Conservation (phyloP, 2,888 invertebrate genomes). For the Choristoneura rosaceana region DNA sequence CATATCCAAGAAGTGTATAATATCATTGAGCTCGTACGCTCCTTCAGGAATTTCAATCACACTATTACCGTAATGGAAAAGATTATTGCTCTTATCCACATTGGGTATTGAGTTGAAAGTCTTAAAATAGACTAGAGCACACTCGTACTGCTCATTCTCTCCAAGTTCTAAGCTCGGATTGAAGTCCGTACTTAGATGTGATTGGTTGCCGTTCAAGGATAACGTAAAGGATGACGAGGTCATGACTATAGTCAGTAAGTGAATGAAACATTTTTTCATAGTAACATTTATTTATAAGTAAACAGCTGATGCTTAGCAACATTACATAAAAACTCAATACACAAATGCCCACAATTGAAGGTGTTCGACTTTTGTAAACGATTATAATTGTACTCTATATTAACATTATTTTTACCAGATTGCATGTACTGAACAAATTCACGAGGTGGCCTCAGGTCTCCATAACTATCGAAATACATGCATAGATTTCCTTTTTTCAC, state of each 20-base stretch:
- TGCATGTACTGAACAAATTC: conserved; percentile 23
- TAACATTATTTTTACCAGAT: background rate
- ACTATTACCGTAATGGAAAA: conserved; percentile 33
- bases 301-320: background rate
- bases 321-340: conserved; percentile 10
- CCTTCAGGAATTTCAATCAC: conserved; percentile 23
- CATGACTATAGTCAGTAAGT: background rate
- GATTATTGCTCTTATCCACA: conserved; percentile 41
- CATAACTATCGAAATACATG: conserved; percentile 25
- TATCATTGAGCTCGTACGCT: conserved; percentile 16
- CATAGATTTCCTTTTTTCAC: conserved; percentile 14
- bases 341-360: conserved; percentile 25
- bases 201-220: background rate
- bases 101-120: conserved; percentile 41
- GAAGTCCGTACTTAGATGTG: conserved; percentile 16
- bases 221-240: background rate
- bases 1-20: background rate
- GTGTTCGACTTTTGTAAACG: conserved; percentile 10
- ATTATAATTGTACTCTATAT: conserved; percentile 20
- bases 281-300: conserved; percentile 20
- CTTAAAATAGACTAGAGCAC: conserved; percentile 37
- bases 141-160: background rate
- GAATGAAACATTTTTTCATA: background rate
- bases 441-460: conserved; percentile 20
- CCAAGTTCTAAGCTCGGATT: conserved; percentile 16